A percentile compares a stretch with the other conserved stretches of the same genome.
phyloP scores from a whole-genome alignment of 2,113 vertebrate species.

The Nannospalax galili region DNA sequence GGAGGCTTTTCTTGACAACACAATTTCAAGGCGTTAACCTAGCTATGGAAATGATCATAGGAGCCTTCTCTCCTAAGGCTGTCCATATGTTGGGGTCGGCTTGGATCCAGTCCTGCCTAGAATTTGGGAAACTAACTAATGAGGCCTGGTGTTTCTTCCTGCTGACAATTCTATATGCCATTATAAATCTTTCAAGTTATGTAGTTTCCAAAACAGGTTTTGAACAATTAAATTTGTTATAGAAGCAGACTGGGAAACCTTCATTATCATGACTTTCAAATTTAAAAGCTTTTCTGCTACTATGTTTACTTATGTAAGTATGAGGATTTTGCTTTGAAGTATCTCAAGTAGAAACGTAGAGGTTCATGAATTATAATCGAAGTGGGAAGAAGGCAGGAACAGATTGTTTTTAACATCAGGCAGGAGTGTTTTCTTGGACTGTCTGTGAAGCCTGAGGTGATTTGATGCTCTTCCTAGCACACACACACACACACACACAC shows the following conservation, averaged over 20 bases:
- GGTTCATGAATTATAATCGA: not conserved
- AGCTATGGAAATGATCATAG: conserved; percentile 30
- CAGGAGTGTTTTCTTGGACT: conserved; percentile 43
- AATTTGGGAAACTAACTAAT: conserved; percentile 70
- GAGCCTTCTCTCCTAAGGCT: conserved; percentile 66
- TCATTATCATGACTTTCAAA: conserved; percentile 48
- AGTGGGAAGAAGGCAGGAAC: conserved; percentile 31
- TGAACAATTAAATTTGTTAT: conserved; percentile 64
- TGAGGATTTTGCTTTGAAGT: not conserved
- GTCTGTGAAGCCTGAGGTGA: conserved; percentile 58
- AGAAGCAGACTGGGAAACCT: not conserved
- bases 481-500: not conserved
- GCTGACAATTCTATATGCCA: conserved; percentile 67
- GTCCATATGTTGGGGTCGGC: conserved; percentile 74
- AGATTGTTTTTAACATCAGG: conserved; percentile 67
- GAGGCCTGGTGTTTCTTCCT: conserved; percentile 73
- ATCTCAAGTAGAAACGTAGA: not conserved
- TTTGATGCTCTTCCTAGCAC: conserved; percentile 51
- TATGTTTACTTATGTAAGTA: conserved; percentile 9
- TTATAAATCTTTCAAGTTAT: conserved; percentile 75
- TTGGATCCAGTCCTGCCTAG: conserved; percentile 72
- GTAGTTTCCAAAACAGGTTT: conserved; percentile 45
- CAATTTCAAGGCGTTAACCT: conserved; percentile 43
- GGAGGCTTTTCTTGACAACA: not conserved
- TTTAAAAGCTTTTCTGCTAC: conserved; percentile 22